A percentile compares a stretch with the other conserved stretches of the same genome.
Conservation (phyloP, 2,888 invertebrate genomes). For the Fragum whitleyi region DNA sequence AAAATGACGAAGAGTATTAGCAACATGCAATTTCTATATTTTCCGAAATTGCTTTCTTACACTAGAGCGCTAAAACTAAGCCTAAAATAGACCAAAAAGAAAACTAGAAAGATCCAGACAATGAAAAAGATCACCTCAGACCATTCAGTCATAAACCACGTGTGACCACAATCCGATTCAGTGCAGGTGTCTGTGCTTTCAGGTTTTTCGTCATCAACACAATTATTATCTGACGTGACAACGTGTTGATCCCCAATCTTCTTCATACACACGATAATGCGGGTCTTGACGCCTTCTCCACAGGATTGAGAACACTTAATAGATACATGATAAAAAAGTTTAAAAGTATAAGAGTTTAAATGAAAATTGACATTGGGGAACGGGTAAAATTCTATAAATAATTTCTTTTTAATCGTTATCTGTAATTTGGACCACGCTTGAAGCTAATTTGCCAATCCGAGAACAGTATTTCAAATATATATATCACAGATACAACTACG, state of each 20-base stretch:
- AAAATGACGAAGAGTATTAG: too few species aligned
- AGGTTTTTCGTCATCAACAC: slow-evolving; percentile 88
- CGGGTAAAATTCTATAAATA: neutral
- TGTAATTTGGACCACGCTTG: too few species aligned
- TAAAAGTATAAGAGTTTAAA: neutral
- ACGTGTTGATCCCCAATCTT: slow-evolving; percentile 23
- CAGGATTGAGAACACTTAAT: slow-evolving; percentile 89
- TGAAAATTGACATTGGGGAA: neutral
- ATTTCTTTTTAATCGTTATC: too few species aligned
- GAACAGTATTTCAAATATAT: too few species aligned
- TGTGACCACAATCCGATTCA: slow-evolving; percentile 88
- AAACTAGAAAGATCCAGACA: too few species aligned
- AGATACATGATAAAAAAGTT: neutral
- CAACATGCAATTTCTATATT: too few species aligned
- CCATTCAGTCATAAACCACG: slow-evolving; percentile 93
- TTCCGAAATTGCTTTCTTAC: too few species aligned
- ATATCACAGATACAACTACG: too few species aligned
- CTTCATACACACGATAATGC: slow-evolving; percentile 89
- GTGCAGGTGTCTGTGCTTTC: slow-evolving; percentile 88
- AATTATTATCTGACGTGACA: slow-evolving; percentile 85
- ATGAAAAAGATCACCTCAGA: too few species aligned
- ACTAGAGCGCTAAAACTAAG: too few species aligned
- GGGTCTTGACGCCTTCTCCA: slow-evolving; percentile 88
- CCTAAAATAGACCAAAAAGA: too few species aligned
- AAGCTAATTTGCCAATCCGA: too few species aligned